A percentile compares a stretch with the other conserved stretches of the same genome.
These are phyloP conservation scores for Olivierus martensii DNA, from an alignment of 1,140 invertebrate genomes.

Conservation along the genomic window DNA sequence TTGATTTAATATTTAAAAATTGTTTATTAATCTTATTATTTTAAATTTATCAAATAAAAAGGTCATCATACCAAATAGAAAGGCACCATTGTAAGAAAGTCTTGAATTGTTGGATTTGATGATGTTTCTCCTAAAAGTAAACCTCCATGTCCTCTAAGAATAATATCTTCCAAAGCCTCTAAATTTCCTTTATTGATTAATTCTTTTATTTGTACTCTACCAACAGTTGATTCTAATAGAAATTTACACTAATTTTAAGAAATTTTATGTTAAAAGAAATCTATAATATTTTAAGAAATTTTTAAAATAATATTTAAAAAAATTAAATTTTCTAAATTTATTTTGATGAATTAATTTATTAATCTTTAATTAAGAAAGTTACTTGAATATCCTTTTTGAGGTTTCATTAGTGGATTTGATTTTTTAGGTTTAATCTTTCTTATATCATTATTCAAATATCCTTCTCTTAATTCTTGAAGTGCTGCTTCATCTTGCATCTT, in stretches of 20 bases:
- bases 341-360: too few species aligned
- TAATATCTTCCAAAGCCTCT: conserved; percentile 31
- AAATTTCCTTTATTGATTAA: conserved; percentile 28
- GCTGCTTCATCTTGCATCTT: conserved; percentile 13
- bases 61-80: conserved; percentile 26
- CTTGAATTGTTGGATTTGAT: conserved; percentile 44
- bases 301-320: too few species aligned
- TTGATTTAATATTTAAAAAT: too few species aligned
- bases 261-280: too few species aligned
- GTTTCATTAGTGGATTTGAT: too few species aligned
- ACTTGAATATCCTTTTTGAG: too few species aligned
- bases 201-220: conserved; percentile 16
- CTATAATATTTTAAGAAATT: too few species aligned
- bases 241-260: not conserved
- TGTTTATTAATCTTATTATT: too few species aligned
- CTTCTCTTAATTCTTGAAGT: conserved; percentile 6
- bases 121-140: conserved; percentile 34
- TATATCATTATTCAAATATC: conserved; percentile 7
- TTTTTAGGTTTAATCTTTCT: conserved; percentile 12
- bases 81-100: conserved; percentile 50
- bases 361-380: too few species aligned
- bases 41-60: too few species aligned
- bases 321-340: too few species aligned
- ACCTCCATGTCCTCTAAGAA: conserved; percentile 33
- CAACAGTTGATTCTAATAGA: conserved; percentile 4